These are phyloP conservation scores for Thryonomys swinderianus DNA, from an alignment of 2,113 vertebrate species.

Conservation along the genomic window DNA sequence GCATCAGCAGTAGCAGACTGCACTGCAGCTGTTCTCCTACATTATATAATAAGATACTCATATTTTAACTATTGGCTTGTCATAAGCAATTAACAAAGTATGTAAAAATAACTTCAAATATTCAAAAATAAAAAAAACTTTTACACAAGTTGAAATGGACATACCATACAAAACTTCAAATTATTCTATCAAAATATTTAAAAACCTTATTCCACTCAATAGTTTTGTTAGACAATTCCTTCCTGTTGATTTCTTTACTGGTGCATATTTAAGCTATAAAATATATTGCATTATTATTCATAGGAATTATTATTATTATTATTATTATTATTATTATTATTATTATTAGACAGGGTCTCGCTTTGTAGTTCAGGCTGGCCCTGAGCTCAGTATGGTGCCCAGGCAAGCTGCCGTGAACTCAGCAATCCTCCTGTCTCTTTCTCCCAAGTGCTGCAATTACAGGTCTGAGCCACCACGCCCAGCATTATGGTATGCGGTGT, in stretches of 20 bases:
- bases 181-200: conserved; percentile 61
- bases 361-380: no score
- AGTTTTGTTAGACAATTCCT: not conserved
- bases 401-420: no score
- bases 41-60: conserved; percentile 74
- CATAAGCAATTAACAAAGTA: conserved; percentile 78
- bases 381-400: no score
- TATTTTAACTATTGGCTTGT: conserved; percentile 82
- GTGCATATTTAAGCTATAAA: not conserved
- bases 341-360: no score
- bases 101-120: conserved; percentile 77
- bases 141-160: conserved; percentile 63
- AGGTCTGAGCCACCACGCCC: no score
- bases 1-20: conserved; percentile 64
- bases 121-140: conserved; percentile 78
- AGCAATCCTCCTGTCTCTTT: no score
- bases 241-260: not conserved
- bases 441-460: no score
- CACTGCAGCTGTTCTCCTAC: conserved; percentile 69
- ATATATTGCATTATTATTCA: not conserved
- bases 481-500: no score
- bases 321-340: no score
- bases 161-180: conserved; percentile 54
- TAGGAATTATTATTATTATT: not conserved
- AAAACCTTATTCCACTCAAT: conserved; percentile 45